Base-by-base conservation (phyloP, 1,140 invertebrate species). In the Uloborus diversus region DNA sequence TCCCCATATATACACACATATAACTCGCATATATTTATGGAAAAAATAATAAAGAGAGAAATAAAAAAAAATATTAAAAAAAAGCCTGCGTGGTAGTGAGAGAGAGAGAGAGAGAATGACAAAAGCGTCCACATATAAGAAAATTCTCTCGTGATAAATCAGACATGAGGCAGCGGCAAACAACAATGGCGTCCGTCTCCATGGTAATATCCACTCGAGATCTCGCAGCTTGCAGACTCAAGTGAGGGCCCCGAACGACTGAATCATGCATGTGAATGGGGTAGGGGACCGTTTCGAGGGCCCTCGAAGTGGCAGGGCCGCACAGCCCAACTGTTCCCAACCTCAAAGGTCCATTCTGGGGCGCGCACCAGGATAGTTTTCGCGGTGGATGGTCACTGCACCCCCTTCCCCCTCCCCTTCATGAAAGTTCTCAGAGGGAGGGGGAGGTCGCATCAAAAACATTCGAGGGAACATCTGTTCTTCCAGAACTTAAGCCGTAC, bases 251-350 rank as follows among this genome's bases (percentile, higher is more conserved):
- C 73, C 73, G 30, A 57, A 65, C 61, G 73, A 80, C 64, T 79
- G 76, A 79, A 79, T 79, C 76, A 79, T 79, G 37, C 65, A 79
- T 61, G 66, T 79, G 76, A 79, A 79, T 79, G 65, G 76, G 76
- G 76, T 70, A 79, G 65, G 76, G n/a, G 66, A 79, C 62, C 65
- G 65, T 30, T 69, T 61, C 56, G 42, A 62, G 66, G 56, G 64
- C 65, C 66, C 76, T 79, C 65, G 76, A 79, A 14, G 51, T 56
- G 47, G 73, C 42, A 42, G 7, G 17, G 17, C 61, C 73, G 57
- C 47, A 78, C 37, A 64, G 17, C 71, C 71, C 71, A 78, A 78
- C 73, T 78, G 73, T 78, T 78, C 62, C 61, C 47, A n/a, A 66
- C 61, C 61, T 65, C 73, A 78, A 66, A 64, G 62, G 73, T 66